Conservation (phyloP, 2,888 invertebrate species). For the Brassicogethes aeneus region DNA sequence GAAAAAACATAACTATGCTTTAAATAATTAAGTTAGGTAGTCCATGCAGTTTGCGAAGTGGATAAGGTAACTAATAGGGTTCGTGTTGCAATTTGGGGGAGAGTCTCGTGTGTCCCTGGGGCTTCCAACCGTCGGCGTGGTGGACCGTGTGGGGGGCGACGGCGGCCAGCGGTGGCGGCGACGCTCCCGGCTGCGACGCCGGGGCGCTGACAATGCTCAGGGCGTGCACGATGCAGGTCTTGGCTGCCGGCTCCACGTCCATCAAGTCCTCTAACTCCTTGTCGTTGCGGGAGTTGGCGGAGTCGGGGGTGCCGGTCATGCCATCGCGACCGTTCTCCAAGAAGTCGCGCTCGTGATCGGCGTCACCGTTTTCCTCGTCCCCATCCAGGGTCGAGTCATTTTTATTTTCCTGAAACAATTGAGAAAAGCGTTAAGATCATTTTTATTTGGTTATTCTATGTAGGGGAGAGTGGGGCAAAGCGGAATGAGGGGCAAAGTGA, state of each 20-base stretch:
- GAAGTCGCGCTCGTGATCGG: constrained; percentile 41
- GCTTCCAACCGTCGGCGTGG: constrained; percentile 36
- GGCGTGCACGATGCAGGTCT: constrained; percentile 47
- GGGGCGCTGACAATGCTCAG: constrained; percentile 46
- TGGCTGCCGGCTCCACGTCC: constrained; percentile 42
- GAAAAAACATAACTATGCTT: not conserved
- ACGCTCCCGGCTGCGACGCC: constrained; percentile 30
- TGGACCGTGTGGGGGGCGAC: constrained; percentile 33
- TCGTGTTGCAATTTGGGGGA: constrained; percentile 34
- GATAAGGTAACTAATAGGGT: constrained; percentile 30
- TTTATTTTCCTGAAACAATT: constrained; percentile 34
- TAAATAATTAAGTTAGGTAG: constrained; percentile 18
- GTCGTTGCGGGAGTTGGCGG: constrained; percentile 45
- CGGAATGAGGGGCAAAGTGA: too few species aligned
- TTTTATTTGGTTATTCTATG: too few species aligned
- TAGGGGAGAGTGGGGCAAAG: too few species aligned
- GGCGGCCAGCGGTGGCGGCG: constrained; percentile 36
- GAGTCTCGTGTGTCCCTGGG: constrained; percentile 33
- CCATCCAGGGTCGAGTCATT: constrained; percentile 23
- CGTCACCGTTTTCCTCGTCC: constrained; percentile 35
- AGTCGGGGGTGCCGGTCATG: constrained; percentile 44
- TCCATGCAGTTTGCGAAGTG: constrained; percentile 13
- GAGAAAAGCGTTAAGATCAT: too few species aligned
- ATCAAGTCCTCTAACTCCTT: constrained; percentile 47
- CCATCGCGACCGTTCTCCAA: constrained; percentile 43